Base-by-base conservation (phyloP, 2,888 invertebrate genomes). In the Polydrusus tereticollis region DNA sequence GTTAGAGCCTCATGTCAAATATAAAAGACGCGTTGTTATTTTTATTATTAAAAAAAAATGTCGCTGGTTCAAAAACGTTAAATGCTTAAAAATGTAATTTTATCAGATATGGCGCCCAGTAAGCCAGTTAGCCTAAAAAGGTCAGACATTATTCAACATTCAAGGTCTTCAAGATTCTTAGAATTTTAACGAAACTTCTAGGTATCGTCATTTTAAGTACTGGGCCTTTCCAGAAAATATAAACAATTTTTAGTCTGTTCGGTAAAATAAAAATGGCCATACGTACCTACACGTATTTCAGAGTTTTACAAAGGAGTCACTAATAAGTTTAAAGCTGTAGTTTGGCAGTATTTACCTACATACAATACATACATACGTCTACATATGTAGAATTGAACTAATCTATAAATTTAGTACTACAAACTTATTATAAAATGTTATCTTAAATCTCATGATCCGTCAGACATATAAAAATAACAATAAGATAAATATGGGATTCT, bases 161-260 rank as follows among this genome's bases (percentile, higher is more conserved):
- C 73, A 74, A 74, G 70, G 70, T 59, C 64, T 66, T 65, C 73
- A 47, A 67, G 73, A 71, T 67, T 74, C 73, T 67, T 70, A 41
- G 64, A 62, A 67, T 62, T 65, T 52, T 36, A 50, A 41, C 52
- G 23, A 58, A 58, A 65, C 29, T 70, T 70, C 65, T 70, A 41
- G 52, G 70, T 65, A 70, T 55, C 33, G 33, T 50, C 38, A 58
- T 6, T 33, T 16, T 36, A 14, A 58, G 38, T 16, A 8, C 14
- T 1, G 21, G 23, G 43, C 14, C 14, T 23, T 41, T 59, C 59
- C 59, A 55, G 26, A 55, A 16, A 41, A 38, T 38, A 12, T 14
- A 10, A 41, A 4, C 41, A 4, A 41, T 33, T 33, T 3, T 33
- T 33, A 33, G 33, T 7, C 6, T 33, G 33, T 33, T 33, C 10